Base-by-base conservation (phyloP, 2,797 vertebrate species). In the Anisognathus igniventris region DNA sequence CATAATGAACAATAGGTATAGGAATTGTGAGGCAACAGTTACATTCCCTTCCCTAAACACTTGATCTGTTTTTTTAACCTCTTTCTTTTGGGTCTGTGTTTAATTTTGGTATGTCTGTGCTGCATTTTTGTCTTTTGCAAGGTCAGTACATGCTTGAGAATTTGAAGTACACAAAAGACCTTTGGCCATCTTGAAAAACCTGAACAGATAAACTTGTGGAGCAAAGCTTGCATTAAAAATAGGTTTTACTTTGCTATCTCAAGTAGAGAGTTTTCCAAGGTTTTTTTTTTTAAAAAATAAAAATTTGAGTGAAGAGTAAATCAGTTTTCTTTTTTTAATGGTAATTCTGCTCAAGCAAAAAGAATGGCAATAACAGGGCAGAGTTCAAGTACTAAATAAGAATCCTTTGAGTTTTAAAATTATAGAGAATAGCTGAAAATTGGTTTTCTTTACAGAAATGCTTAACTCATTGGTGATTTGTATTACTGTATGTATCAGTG, bases 261-360 rank as follows among this genome's bases (percentile, higher is more conserved):
- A 54, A 71, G 24, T 48, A 48, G 25, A 65, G 10, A 48, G 21
- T 39, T 71, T 62, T 45, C 9, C 18, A 61, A 27, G 7, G 6
- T 11, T 23, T 56, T 56, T 50, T 51, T 58, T 44, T 2, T 23
- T 5, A 12, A 68, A 47, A 51, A 42, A 30, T 6, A 44, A 54
- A 28, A 8, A 10, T 1, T 14, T 85, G 8, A 30, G 11, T 62
- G 40, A 72, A 35, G 25, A 75, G 31, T 72, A 91, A 94, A 73
- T 70, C 8, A 71, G 9, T 53, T 93, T 91, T 94, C 40, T 68
- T 92, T 54, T 81, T 92, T 85, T 22, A 11, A 19, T 53, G 30
- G 33, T 88, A 86, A 72, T 84, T 90, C 47, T 96, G 50, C 50
- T 86, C 27, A 61, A 81, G 73, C n/a, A 90, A 86, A 66, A 88